phyloP scores from a whole-genome alignment of 2,113 vertebrate genomes.

The Raphicerus campestris region DNA sequence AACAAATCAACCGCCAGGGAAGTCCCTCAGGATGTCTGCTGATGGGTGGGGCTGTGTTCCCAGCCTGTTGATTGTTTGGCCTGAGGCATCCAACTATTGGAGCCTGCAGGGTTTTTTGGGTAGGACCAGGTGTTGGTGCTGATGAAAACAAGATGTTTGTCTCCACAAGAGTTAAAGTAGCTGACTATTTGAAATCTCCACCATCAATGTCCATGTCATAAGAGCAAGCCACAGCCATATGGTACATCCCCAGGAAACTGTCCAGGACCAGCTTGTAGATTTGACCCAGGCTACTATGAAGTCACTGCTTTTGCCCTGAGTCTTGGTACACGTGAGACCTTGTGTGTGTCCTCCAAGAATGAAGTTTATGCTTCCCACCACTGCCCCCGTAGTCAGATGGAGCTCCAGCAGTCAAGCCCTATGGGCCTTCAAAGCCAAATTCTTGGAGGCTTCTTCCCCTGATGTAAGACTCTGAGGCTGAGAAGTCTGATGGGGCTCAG shows the following conservation, averaged over 20 bases:
- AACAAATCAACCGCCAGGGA: not conserved
- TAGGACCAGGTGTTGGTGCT: not conserved
- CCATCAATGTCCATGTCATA: not conserved
- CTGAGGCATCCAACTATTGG: not conserved
- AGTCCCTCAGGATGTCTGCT: not conserved
- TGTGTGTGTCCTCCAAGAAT: not conserved
- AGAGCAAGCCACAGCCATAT: not conserved
- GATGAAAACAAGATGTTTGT: not conserved
- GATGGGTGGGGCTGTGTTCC: not conserved
- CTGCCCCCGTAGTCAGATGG: not conserved
- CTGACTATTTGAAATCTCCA: not conserved
- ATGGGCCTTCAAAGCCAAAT: not conserved
- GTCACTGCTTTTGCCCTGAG: not conserved
- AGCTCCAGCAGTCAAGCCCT: not conserved
- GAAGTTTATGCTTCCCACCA: not conserved
- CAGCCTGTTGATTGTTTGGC: not conserved
- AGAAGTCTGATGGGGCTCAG: not conserved
- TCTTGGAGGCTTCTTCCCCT: not conserved
- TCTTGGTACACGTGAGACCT: not conserved
- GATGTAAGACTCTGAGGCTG: not conserved
- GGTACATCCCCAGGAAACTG: not conserved
- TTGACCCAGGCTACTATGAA: not conserved
- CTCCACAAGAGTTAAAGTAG: not conserved
- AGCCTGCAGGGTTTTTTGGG: not conserved
- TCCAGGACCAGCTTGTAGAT: not conserved